These are phyloP conservation scores for Caprella mutica DNA, from an alignment of 2,888 invertebrate genomes.

Conservation along the genomic window DNA sequence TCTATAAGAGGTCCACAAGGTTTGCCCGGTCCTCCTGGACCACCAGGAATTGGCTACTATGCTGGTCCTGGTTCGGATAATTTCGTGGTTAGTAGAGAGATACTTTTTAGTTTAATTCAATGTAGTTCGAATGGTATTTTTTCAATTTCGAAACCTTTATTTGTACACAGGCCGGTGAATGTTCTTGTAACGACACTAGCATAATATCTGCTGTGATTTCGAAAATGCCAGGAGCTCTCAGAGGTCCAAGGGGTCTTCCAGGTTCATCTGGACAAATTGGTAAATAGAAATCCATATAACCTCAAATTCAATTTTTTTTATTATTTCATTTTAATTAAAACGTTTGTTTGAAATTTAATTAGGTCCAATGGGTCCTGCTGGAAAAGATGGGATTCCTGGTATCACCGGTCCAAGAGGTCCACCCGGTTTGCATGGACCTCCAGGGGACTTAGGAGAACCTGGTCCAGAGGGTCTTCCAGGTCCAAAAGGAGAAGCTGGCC, in stretches of 20 bases:
- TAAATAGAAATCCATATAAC: no score
- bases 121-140: neutral
- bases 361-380: slow-evolving; percentile 36
- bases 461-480: slow-evolving; percentile 33
- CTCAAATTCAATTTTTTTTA: no score
- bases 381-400: slow-evolving; percentile 36
- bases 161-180: slow-evolving; percentile 7
- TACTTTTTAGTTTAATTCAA: neutral
- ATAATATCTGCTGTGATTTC: slow-evolving; percentile 5
- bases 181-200: slow-evolving; percentile 12
- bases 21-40: slow-evolving; percentile 36
- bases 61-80: slow-evolving; percentile 15
- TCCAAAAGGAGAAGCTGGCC: slow-evolving; percentile 34
- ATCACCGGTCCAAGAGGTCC: slow-evolving; percentile 38
- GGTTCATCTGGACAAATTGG: slow-evolving; percentile 1
- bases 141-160: neutral
- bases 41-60: slow-evolving; percentile 12
- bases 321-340: no score
- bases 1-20: slow-evolving; percentile 36
- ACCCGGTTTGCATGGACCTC: slow-evolving; percentile 40
- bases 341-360: no score
- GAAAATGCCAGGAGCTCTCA: slow-evolving; percentile 3
- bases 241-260: neutral
- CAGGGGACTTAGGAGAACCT: slow-evolving; percentile 32
- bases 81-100: slow-evolving; percentile 11